Evolutionary conservation across 1,140 invertebrate genomes (phyloP), one percentile per base, ranked within the genome.

Genomic region (Bombus confusus): DNA sequence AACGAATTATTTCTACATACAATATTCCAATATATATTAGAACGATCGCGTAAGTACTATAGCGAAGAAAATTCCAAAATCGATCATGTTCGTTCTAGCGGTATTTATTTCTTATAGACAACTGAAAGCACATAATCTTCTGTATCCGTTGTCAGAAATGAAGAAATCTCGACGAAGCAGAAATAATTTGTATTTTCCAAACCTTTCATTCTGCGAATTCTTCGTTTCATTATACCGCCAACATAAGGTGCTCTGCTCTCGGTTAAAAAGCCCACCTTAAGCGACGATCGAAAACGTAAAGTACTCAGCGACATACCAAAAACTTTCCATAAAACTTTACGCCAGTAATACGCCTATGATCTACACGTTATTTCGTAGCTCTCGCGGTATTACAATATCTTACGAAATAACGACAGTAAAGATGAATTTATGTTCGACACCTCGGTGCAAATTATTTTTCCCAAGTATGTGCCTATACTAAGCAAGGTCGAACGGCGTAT

Each of bases 371-470:
- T 18, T 74, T 31, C 2, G 5, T 74, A 74, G 47, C 18, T 52
- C 47, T 52, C 47, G 2, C 47, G 18, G 1, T 52, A 52, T 52
- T 52, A 43, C 4, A 6, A n/a, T 31, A 15, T 62, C n/a, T 13
- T 12, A 39, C 25, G 37, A 62, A 28, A 39, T 15, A 13, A 18
- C 18, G 59, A n/a, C 5, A 15, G 15, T 64, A 64, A 77, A 77
- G 9, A 31, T 25, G 34, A 18, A 69, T 83, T 64, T 52, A 52
- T 34, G 9, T 22, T 52, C 28, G 28, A 52, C 47, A 39, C n/a
- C 3, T 34, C 25, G n/a, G 2, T 22, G n/a, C 41, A 69, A 71
- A 84, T 69, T 57, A 79, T 84, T 78, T 79, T 71, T 47, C 71
- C 41, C 59, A 62, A 28, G 28, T n/a, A 12, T 28, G 28, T 5